Evolutionary conservation across 2,113 vertebrate genomes (phyloP).

Genomic region (Canis aureus): DNA sequence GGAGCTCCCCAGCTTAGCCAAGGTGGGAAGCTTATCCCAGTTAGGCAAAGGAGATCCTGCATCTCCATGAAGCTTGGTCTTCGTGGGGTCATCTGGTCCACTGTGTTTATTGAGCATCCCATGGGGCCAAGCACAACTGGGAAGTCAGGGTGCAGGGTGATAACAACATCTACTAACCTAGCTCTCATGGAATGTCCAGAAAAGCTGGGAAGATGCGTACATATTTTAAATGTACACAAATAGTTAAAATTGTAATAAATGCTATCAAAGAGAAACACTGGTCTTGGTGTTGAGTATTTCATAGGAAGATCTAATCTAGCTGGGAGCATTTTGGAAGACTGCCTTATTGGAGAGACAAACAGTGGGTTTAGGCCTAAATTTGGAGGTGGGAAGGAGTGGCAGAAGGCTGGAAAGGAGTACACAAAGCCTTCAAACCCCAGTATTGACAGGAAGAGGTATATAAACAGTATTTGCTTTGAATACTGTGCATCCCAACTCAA

Average conservation of each 20-base stretch:
- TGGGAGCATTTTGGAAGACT: background rate
- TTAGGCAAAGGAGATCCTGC: background rate
- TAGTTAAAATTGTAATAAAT: background rate
- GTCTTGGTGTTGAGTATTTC: background rate
- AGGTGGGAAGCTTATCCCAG: background rate
- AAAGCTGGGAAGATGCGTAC: too few species aligned
- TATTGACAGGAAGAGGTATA: background rate
- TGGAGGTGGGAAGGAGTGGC: background rate
- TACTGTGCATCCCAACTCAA: too few species aligned
- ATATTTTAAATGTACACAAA: background rate
- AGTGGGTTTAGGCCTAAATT: too few species aligned
- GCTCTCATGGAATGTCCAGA: background rate
- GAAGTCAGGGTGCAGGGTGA: background rate
- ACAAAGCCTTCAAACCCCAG: background rate
- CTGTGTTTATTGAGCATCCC: background rate
- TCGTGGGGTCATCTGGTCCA: background rate
- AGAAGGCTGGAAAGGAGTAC: background rate
- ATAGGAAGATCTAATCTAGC: background rate
- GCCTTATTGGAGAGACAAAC: too few species aligned
- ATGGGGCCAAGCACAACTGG: background rate
- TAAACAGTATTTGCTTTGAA: background rate
- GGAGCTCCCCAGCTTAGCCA: background rate
- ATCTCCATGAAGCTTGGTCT: background rate
- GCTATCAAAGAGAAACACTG: background rate
- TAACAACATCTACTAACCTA: rapidly evolving